A percentile compares a stretch with the other conserved stretches of the same genome.
Conservation (phyloP, 2,888 invertebrate genomes). For the Cephus spinipes region DNA sequence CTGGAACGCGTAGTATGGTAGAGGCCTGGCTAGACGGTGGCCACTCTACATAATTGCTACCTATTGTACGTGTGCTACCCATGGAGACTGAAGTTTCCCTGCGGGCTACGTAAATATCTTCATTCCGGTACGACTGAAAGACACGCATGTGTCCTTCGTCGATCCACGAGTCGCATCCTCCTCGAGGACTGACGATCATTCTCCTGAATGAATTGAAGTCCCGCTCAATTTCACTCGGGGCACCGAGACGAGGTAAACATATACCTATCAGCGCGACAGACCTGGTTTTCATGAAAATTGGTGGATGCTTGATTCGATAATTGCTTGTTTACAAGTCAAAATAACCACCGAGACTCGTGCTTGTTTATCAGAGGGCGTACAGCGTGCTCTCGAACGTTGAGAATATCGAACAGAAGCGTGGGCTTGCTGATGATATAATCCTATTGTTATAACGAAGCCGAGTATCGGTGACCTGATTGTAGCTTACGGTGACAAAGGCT, state of each 20-base stretch:
- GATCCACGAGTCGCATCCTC: no score
- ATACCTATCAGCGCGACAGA: no score
- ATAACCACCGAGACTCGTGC: conserved; percentile 28
- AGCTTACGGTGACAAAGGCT: conserved; percentile 44
- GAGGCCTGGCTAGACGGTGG: conserved; percentile 39
- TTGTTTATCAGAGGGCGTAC: no score
- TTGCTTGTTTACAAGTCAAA: conserved; percentile 48
- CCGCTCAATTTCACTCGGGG: conserved; percentile 9
- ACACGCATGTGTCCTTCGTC: no score
- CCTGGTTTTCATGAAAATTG: background rate
- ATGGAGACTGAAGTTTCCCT: no score
- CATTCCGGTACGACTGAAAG: no score
- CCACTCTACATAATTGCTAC: conserved; percentile 56
- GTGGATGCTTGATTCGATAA: conserved; percentile 29
- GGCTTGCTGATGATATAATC: conserved; percentile 42
- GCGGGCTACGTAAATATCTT: no score
- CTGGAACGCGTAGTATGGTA: conserved; percentile 30
- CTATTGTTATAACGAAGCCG: conserved; percentile 49
- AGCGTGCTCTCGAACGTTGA: no score
- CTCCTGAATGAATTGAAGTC: conserved; percentile 9
- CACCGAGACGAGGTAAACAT: background rate
- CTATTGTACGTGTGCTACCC: conserved; percentile 34
- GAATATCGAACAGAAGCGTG: conserved; percentile 18
- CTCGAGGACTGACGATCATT: no score
- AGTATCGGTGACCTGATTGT: conserved; percentile 49